Percentiles rank a stretch among this genome's conserved stretches.
Conservation (phyloP, 2,797 vertebrate species). For the Enteromius paludinosus region DNA sequence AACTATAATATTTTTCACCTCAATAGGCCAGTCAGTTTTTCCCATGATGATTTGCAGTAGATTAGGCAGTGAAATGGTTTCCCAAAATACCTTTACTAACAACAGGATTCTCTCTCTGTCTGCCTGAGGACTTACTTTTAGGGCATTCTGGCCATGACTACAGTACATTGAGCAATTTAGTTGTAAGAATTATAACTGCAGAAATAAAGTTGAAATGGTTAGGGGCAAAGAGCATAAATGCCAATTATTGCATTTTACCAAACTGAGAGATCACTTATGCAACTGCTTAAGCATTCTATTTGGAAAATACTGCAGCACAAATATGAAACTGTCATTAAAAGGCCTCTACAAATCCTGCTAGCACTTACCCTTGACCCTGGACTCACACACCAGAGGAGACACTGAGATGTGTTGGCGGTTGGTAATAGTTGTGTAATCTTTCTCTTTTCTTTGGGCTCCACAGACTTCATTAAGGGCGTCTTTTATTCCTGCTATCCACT, state of each 20-base stretch:
- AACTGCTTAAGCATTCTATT: neutral
- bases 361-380: neutral
- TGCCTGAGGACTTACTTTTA: neutral
- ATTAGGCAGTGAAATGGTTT: neutral
- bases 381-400: neutral
- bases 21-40: neutral
- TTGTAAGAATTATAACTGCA: neutral
- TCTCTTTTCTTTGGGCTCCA: constrained; percentile 18
- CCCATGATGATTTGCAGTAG: neutral
- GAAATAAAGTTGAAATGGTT: constrained; percentile 21
- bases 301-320: neutral
- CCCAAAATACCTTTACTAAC: neutral
- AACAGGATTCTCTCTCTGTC: neutral
- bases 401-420: neutral
- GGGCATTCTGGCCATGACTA: neutral
- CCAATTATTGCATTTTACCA: constrained; percentile 18
- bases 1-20: neutral
- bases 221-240: constrained; percentile 13
- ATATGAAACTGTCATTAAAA: neutral
- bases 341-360: constrained; percentile 5
- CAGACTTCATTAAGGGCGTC: constrained; percentile 42
- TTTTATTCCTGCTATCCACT: constrained; percentile 25
- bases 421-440: constrained; percentile 22
- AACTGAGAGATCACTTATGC: constrained; percentile 9
- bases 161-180: neutral